Conservation (phyloP, 2,888 invertebrate species). For the Pharmacophagus antenor region DNA sequence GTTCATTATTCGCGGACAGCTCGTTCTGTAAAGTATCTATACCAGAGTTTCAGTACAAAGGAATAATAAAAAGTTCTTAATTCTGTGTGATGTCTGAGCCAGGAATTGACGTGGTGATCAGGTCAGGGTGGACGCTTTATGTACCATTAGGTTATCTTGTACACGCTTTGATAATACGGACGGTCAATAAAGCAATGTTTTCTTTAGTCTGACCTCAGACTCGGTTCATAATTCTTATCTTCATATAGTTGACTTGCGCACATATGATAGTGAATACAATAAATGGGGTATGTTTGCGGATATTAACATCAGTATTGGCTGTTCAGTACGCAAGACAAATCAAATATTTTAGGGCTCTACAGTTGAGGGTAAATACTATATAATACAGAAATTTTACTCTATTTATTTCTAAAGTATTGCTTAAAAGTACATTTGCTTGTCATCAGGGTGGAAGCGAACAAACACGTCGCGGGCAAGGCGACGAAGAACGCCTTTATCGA, state of each 20-base stretch:
- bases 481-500: conserved; percentile 70
- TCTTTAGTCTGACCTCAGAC: conserved; percentile 65
- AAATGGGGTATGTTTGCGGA: conserved; percentile 72
- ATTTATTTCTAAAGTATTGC: conserved; percentile 6
- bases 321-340: conserved; percentile 46
- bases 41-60: conserved; percentile 21
- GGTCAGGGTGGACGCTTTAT: conserved; percentile 55
- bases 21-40: conserved; percentile 29
- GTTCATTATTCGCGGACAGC: conserved; percentile 40
- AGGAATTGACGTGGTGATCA: conserved; percentile 45
- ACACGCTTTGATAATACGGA: conserved; percentile 64
- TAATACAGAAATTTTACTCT: background rate
- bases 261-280: conserved; percentile 74
- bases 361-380: conserved; percentile 24
- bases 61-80: conserved; percentile 30
- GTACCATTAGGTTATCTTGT: conserved; percentile 64
- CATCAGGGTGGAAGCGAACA: conserved; percentile 73
- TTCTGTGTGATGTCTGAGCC: conserved; percentile 44
- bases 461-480: conserved; percentile 64
- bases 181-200: conserved; percentile 65
- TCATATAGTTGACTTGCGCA: conserved; percentile 58
- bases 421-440: conserved; percentile 35
- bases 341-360: conserved; percentile 27
- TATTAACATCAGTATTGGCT: conserved; percentile 60
- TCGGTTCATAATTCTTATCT: conserved; percentile 63